phyloP scores from a whole-genome alignment of 2,888 invertebrate species.

The Lithophane semibrunnea region DNA sequence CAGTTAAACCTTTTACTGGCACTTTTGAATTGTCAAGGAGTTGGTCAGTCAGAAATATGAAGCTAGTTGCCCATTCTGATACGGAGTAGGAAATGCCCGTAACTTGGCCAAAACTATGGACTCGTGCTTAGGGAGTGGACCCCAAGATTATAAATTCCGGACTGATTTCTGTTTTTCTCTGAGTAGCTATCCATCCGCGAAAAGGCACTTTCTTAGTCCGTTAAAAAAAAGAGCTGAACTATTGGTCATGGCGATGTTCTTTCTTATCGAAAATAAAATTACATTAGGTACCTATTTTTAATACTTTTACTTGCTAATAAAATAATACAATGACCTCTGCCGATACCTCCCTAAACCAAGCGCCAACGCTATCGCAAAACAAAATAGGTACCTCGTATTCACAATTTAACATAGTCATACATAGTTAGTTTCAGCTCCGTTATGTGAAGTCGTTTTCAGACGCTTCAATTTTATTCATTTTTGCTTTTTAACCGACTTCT shows the following conservation, averaged over 20 bases:
- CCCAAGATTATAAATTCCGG: too few species aligned
- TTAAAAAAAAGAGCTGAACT: neutral
- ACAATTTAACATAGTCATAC: constrained; percentile 8
- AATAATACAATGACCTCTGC: neutral
- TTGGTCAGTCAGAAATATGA: too few species aligned
- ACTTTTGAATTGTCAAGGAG: too few species aligned
- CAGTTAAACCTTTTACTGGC: too few species aligned
- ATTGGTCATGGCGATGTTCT: neutral
- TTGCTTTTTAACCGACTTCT: too few species aligned
- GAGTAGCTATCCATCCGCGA: neutral
- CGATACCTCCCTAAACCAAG: too few species aligned
- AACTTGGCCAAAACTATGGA: too few species aligned
- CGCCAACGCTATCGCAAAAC: neutral
- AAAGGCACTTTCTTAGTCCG: neutral
- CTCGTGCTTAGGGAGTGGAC: too few species aligned
- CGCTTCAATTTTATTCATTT: neutral
- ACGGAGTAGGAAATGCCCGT: too few species aligned
- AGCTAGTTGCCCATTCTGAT: too few species aligned
- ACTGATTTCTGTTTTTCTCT: too few species aligned
- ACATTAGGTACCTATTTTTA: neutral
- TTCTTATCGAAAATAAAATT: neutral
- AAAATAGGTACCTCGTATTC: neutral
- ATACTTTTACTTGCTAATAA: neutral
- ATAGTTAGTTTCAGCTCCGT: neutral
- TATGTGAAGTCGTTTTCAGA: neutral